Evolutionary conservation across 2,888 invertebrate genomes (phyloP).

Genomic region (Disparrhopalites patrizii): DNA sequence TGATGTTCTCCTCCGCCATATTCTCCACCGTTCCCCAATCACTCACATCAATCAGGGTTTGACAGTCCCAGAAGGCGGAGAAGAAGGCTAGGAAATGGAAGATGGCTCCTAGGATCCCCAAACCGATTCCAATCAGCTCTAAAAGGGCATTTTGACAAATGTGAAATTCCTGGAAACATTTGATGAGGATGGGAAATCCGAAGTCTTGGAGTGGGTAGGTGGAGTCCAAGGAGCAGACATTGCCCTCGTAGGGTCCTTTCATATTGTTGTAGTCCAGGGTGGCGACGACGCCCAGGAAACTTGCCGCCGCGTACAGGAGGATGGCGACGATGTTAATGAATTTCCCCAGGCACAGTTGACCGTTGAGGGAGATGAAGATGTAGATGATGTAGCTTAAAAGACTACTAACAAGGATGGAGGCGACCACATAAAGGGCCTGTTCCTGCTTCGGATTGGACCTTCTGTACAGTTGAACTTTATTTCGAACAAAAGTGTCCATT

Average conservation of each 20-base stretch:
- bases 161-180: constrained; percentile 12
- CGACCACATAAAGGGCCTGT: background rate
- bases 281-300: background rate
- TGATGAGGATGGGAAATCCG: background rate
- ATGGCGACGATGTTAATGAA: background rate
- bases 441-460: background rate
- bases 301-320: background rate
- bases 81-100: constrained; percentile 18
- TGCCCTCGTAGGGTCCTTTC: background rate
- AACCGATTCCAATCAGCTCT: background rate
- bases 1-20: background rate
- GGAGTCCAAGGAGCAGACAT: constrained; percentile 4
- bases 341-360: constrained; percentile 20
- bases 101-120: background rate
- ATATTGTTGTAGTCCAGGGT: background rate
- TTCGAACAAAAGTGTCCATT: constrained; percentile 7
- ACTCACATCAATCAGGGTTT: constrained; percentile 8
- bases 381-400: constrained; percentile 2
- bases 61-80: constrained; percentile 22
- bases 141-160: constrained; percentile 24
- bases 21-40: constrained; percentile 20
- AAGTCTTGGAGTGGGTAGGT: background rate
- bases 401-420: background rate
- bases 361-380: constrained; percentile 11
- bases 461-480: background rate